phyloP scores from a whole-genome alignment of 2,888 invertebrate species.

The Ceratothoa steindachneri region DNA sequence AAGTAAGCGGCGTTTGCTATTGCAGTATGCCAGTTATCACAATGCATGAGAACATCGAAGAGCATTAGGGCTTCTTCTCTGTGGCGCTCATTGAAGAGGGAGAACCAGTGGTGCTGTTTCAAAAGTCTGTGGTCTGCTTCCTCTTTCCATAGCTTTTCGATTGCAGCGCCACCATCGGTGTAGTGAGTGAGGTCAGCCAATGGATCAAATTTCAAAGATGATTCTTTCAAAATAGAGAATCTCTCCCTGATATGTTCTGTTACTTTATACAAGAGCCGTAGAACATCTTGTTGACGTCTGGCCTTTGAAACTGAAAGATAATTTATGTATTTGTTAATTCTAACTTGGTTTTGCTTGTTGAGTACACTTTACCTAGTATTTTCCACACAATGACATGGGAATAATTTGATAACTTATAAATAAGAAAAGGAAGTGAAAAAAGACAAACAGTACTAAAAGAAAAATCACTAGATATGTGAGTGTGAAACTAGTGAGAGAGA shows the following conservation, averaged over 20 bases:
- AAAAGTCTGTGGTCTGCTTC: slow-evolving; percentile 61
- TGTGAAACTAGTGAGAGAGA: no score
- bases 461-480: no score
- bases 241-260: slow-evolving; percentile 17
- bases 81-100: slow-evolving; percentile 61
- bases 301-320: not conserved
- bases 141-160: slow-evolving; percentile 59
- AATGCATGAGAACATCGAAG: slow-evolving; percentile 65
- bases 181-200: slow-evolving; percentile 61
- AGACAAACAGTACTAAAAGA: no score
- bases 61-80: slow-evolving; percentile 63
- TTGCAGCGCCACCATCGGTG: slow-evolving; percentile 59
- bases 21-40: slow-evolving; percentile 63
- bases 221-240: slow-evolving; percentile 1
- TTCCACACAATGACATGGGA: no score
- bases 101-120: slow-evolving; percentile 60
- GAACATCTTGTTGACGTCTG: slow-evolving; percentile 20
- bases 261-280: slow-evolving; percentile 27
- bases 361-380: no score
- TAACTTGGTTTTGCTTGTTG: no score
- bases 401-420: no score
- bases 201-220: slow-evolving; percentile 57
- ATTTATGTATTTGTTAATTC: no score
- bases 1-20: slow-evolving; percentile 54
- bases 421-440: no score